Evolutionary conservation across 2,113 vertebrate species (phyloP).

Genomic region (Neogale vison): DNA sequence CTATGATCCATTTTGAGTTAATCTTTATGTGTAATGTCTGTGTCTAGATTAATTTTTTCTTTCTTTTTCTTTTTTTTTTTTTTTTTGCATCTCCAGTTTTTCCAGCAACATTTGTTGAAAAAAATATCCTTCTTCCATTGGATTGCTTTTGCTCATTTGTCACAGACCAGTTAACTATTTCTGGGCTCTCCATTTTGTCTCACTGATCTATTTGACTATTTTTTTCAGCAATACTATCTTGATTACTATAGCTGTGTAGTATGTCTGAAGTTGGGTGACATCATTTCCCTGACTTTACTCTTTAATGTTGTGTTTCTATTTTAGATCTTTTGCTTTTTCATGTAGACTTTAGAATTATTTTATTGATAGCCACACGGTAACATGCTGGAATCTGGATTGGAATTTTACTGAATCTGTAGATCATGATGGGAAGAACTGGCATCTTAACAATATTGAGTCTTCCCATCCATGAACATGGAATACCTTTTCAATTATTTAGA

Average conservation of each 20-base stretch:
- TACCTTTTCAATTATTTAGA: background rate
- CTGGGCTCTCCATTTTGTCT: background rate
- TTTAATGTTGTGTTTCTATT: background rate
- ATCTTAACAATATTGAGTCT: background rate
- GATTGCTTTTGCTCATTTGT: background rate
- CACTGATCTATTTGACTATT: background rate
- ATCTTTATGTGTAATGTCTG: background rate
- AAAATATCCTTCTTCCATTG: background rate
- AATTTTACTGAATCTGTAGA: background rate
- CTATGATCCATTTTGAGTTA: background rate
- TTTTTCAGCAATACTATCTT: background rate
- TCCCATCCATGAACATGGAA: background rate
- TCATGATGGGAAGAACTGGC: background rate
- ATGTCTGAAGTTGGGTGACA: background rate
- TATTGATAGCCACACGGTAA: background rate
- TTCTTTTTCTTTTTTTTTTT: background rate
- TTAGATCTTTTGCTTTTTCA: background rate
- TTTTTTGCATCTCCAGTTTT: background rate
- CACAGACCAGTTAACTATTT: background rate
- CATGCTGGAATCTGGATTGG: background rate
- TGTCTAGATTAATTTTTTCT: background rate
- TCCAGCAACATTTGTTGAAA: background rate
- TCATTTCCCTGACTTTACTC: background rate
- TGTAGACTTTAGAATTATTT: background rate
- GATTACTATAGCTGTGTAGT: background rate